Evolutionary conservation across 2,888 invertebrate genomes (phyloP), one percentile per base, ranked within the genome.

Genomic region (Pterostichus niger): DNA sequence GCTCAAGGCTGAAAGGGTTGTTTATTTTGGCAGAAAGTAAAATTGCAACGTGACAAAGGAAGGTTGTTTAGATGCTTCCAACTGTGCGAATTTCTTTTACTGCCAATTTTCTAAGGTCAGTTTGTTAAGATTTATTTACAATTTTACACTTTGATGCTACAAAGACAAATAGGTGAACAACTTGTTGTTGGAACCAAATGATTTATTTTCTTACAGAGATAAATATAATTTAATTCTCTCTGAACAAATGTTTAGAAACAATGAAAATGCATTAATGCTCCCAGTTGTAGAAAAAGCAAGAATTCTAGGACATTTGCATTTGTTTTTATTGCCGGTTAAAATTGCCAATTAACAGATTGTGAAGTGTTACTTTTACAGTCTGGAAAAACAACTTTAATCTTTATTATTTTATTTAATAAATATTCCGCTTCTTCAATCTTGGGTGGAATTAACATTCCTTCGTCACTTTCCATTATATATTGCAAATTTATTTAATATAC

Each of bases 41-140:
- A 71, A 71, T 44, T 46, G 6, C 24, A 49, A 71, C 17, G 10
- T 13, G 11, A 64, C 33, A 64, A 49, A 59, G 24, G 15, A n/a
- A 15, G 54, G 10, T 15, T 40, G 13, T 59, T 59, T 17, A 17
- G 10, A 17, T 10, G 11, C 59, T 59, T 59, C 59, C 59, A 17
- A 59, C 33, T 64, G 35, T 33, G 64, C n/a, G 35, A 10, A 17
- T 59, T 59, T 17, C 17, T 24, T 35, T 10, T 64, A 4, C 33
- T 75, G 75, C 75, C 75, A 75, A 75, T 52, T 24, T 49, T 75
- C 33, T 31, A 75, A 75, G 75, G 75, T 75, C 33, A 33, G 33
- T 64, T 75, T 13, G 33, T 11, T 6, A 44, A 52, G 17, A 75
- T 49, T 64, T 64, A 64, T 75, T 17, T n/a, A 52, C 49, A 49